Conservation (phyloP, 2,797 vertebrate genomes). For the Enteromius afrohamiltoni region DNA sequence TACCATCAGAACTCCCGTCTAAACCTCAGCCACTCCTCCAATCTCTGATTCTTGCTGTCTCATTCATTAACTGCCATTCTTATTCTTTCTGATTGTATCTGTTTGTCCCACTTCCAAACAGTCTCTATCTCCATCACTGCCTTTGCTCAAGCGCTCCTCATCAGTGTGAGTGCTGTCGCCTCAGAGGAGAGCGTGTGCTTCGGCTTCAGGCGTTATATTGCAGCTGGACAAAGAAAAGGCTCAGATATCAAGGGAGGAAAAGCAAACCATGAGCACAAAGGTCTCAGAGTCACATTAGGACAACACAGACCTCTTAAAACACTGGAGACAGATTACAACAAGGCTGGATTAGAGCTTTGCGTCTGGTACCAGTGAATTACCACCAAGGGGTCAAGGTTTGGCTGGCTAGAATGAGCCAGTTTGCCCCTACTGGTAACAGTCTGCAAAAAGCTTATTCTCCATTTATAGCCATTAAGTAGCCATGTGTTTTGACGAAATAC, state of each 20-base stretch:
- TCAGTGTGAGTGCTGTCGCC: constrained; percentile 23
- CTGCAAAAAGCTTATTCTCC: background rate
- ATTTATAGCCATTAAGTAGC: background rate
- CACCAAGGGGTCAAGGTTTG: constrained; percentile 15
- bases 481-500: background rate
- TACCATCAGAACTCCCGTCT: constrained; percentile 47
- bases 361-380: constrained; percentile 18
- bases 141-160: constrained; percentile 48
- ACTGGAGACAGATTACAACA: constrained; percentile 5
- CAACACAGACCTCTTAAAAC: constrained; percentile 48
- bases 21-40: constrained; percentile 13
- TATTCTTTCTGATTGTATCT: constrained; percentile 45
- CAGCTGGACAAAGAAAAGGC: constrained; percentile 49
- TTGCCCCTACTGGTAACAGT: constrained; percentile 27
- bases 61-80: constrained; percentile 42
- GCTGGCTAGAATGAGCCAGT: background rate
- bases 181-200: constrained; percentile 38
- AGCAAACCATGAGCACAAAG: constrained; percentile 33
- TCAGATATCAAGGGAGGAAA: constrained; percentile 56
- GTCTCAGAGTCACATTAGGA: constrained; percentile 56
- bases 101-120: constrained; percentile 39
- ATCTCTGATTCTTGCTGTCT: constrained; percentile 15
- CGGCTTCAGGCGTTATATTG: constrained; percentile 40
- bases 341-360: constrained; percentile 3
- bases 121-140: constrained; percentile 28